Percentiles rank a stretch among this genome's conserved stretches.
These are phyloP conservation scores for Amyelois transitella DNA, from an alignment of 1,140 invertebrate genomes.

Conservation along the genomic window DNA sequence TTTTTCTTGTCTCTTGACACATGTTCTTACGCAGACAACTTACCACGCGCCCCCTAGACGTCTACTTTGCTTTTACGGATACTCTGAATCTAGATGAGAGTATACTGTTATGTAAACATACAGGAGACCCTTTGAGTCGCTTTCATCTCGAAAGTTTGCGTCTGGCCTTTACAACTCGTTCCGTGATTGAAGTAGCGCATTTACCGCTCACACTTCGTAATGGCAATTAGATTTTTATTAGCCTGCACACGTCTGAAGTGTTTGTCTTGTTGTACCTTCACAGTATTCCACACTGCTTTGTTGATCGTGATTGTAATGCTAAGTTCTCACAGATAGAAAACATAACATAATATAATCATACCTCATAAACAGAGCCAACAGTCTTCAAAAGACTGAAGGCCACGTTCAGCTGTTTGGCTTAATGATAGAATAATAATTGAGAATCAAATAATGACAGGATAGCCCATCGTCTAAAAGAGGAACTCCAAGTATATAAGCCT, in stretches of 20 bases:
- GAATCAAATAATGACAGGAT: too few species aligned
- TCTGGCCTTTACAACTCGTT: constrained; percentile 26
- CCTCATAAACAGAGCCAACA: too few species aligned
- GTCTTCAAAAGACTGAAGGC: too few species aligned
- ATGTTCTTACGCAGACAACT: too few species aligned
- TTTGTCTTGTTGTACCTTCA: constrained; percentile 10
- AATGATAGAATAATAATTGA: too few species aligned
- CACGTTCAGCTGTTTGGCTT: too few species aligned
- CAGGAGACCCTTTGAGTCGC: constrained; percentile 22
- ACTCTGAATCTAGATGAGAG: not conserved
- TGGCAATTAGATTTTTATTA: constrained; percentile 17
- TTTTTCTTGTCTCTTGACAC: too few species aligned
- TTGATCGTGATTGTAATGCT: too few species aligned
- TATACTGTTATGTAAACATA: constrained; percentile 21
- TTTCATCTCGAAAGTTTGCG: constrained; percentile 28
- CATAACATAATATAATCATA: too few species aligned
- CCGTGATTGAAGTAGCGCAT: constrained; percentile 17
- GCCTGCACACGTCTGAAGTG: constrained; percentile 12
- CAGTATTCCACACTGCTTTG: not conserved
- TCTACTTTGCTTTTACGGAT: not conserved
- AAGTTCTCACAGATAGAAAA: too few species aligned
- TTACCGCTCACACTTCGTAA: constrained; percentile 1
- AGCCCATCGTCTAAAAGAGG: too few species aligned
- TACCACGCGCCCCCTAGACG: not conserved
- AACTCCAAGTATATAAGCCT: too few species aligned